A percentile compares a stretch with the other conserved stretches of the same genome.
Conservation (phyloP, 2,113 vertebrate genomes). For the Zosterops japonicus region DNA sequence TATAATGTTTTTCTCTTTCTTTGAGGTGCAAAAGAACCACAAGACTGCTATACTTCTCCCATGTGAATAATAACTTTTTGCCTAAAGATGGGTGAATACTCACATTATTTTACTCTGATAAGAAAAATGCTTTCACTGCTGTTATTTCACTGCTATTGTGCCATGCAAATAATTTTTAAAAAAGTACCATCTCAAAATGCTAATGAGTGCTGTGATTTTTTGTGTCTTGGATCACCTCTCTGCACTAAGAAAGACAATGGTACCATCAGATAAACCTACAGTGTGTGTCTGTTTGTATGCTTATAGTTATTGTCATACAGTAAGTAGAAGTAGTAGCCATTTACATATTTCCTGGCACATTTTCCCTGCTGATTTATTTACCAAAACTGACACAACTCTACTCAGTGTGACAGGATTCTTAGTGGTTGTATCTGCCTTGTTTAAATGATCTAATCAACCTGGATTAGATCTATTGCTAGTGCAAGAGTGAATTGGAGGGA, state of each 20-base stretch:
- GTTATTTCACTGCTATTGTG: background rate
- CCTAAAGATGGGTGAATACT: background rate
- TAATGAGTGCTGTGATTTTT: background rate
- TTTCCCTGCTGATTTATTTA: background rate
- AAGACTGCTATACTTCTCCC: background rate
- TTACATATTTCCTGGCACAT: background rate
- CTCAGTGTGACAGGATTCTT: background rate
- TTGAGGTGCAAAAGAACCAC: background rate
- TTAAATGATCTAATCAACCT: background rate
- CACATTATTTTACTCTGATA: background rate
- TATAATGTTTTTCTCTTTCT: fast-evolving
- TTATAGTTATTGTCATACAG: fast-evolving
- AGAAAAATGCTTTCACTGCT: background rate
- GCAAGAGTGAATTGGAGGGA: background rate
- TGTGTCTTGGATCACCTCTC: background rate
- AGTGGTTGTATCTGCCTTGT: background rate
- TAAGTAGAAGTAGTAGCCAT: background rate
- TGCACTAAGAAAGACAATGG: background rate
- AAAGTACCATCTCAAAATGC: background rate
- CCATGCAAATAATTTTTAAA: background rate
- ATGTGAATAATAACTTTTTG: background rate
- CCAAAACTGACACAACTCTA: background rate
- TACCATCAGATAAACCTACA: background rate
- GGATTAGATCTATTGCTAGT: background rate
- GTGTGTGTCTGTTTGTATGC: fast-evolving